A percentile compares a stretch with the other conserved stretches of the same genome.
phyloP scores from a whole-genome alignment of 2,888 invertebrate genomes.

The Drosophila cracens region DNA sequence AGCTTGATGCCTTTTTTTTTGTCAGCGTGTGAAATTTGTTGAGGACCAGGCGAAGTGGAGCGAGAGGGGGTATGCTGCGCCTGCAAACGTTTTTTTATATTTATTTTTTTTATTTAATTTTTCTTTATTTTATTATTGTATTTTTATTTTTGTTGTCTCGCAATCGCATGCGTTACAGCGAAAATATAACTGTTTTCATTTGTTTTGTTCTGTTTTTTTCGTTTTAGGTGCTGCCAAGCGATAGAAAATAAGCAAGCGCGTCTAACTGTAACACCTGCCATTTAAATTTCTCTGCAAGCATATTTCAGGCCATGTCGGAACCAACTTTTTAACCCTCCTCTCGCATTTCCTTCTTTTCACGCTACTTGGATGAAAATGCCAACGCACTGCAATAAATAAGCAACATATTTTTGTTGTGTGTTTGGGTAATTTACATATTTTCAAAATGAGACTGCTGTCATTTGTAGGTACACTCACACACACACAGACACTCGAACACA shows the following conservation, averaged over 20 bases:
- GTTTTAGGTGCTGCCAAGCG: constrained; percentile 40
- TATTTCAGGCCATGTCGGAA: constrained; percentile 64
- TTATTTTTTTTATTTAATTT: neutral
- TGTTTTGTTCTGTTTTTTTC: constrained; percentile 4
- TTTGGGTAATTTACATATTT: constrained; percentile 70
- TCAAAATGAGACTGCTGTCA: constrained; percentile 57
- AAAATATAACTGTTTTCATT: constrained; percentile 6
- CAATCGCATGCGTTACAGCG: constrained; percentile 19
- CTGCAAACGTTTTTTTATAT: constrained; percentile 50
- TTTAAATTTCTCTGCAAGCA: constrained; percentile 48
- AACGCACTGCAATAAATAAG: constrained; percentile 56
- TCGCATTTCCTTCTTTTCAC: constrained; percentile 41
- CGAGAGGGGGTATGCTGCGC: constrained; percentile 52
- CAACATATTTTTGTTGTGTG: constrained; percentile 31
- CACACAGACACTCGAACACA: constrained; percentile 2
- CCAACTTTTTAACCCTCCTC: constrained; percentile 64
- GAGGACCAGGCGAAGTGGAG: neutral
- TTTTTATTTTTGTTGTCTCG: constrained; percentile 13
- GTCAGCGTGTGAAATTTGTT: constrained; percentile 66
- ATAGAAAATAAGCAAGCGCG: constrained; percentile 23
- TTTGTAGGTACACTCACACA: constrained; percentile 38
- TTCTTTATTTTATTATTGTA: neutral
- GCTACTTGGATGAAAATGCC: constrained; percentile 57
- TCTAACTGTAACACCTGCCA: constrained; percentile 70
- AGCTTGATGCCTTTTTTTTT: constrained; percentile 18